Percentiles rank a stretch among this genome's conserved stretches.
phyloP scores from a whole-genome alignment of 2,113 vertebrate genomes.

The Eleginops maclovinus region DNA sequence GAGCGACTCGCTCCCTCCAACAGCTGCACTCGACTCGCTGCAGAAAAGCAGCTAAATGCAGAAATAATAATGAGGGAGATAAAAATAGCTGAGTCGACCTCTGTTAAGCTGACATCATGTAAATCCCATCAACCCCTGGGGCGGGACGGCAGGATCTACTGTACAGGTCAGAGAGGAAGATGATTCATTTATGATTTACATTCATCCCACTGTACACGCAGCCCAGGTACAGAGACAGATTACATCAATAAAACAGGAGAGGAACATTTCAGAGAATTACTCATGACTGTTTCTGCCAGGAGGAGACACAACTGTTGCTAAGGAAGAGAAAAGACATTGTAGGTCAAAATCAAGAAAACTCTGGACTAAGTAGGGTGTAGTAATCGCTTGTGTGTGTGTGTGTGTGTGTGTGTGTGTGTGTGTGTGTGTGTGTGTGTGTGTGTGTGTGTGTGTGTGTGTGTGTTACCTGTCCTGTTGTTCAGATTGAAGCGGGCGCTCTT shows the following conservation, averaged over 20 bases:
- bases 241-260: not conserved
- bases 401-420: constrained; percentile 16
- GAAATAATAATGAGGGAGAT: constrained; percentile 51
- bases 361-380: too few relatives aligned
- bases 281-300: not conserved
- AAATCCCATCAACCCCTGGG: constrained; percentile 66
- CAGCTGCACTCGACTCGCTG: constrained; percentile 13
- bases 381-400: not conserved
- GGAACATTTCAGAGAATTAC: not conserved
- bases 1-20: constrained; percentile 2
- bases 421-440: constrained; percentile 15
- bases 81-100: constrained; percentile 62
- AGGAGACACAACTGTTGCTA: not conserved
- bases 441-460: constrained; percentile 24
- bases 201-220: not conserved
- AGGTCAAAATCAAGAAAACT: not conserved
- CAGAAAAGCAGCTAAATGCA: constrained; percentile 53
- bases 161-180: constrained; percentile 32
- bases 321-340: not conserved
- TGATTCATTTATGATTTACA: constrained; percentile 23
- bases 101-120: constrained; percentile 57
- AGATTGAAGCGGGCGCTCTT: constrained; percentile 69
- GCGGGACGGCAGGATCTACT: constrained; percentile 28
- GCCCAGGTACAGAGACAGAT: constrained; percentile 9
- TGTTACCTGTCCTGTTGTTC: constrained; percentile 71